Evolutionary conservation across 2,797 vertebrate species (phyloP).

Genomic region (Mastacembelus armatus): DNA sequence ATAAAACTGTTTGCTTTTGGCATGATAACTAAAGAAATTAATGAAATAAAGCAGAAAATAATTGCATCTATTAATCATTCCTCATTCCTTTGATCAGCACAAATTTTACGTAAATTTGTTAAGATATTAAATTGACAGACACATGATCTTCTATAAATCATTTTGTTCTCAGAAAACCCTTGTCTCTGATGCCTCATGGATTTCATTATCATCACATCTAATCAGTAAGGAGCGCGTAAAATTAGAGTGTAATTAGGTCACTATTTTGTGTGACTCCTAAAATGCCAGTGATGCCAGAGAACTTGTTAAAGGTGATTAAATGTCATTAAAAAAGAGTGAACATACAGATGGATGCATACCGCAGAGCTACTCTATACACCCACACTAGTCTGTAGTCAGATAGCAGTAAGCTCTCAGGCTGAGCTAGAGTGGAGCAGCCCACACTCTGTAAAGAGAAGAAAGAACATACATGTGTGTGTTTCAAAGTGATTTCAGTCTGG

Average conservation of each 20-base stretch:
- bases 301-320: neutral
- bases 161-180: slow-evolving; percentile 14
- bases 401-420: slow-evolving; percentile 32
- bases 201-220: slow-evolving; percentile 35
- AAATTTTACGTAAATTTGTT: neutral
- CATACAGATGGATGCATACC: slow-evolving; percentile 1
- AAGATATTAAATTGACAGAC: neutral
- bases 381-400: slow-evolving; percentile 6
- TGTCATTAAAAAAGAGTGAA: slow-evolving; percentile 2
- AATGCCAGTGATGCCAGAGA: slow-evolving; percentile 31
- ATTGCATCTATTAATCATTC: neutral
- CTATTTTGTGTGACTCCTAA: slow-evolving; percentile 26
- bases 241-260: slow-evolving; percentile 44
- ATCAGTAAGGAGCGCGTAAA: slow-evolving; percentile 42
- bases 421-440: slow-evolving; percentile 43
- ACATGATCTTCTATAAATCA: neutral
- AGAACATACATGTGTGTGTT: slow-evolving; percentile 6
- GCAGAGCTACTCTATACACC: slow-evolving; percentile 12
- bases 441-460: slow-evolving; percentile 26
- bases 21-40: neutral
- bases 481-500: slow-evolving; percentile 21
- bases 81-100: neutral
- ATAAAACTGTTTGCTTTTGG: neutral
- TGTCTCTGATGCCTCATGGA: slow-evolving; percentile 5
- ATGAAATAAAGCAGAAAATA: neutral